Evolutionary conservation across 2,888 invertebrate species (phyloP).

Genomic region (Ennomos quercinarius): DNA sequence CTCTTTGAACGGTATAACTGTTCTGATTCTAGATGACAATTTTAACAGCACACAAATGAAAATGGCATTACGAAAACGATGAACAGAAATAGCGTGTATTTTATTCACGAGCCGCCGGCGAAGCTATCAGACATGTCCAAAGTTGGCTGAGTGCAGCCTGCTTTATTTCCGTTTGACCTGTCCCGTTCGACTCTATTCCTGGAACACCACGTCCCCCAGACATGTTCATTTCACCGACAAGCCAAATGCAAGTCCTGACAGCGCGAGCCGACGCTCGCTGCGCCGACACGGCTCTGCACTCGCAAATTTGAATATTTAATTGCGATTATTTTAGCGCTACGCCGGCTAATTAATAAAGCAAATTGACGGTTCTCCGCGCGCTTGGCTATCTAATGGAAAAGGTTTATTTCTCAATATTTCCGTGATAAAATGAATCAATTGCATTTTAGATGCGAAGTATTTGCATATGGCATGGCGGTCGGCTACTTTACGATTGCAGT

Average conservation of each 20-base stretch:
- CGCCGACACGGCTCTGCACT: conserved; percentile 80
- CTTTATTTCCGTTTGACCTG: conserved; percentile 83
- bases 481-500: conserved; percentile 69
- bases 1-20: conserved; percentile 5
- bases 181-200: conserved; percentile 78
- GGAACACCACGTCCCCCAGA: conserved; percentile 70
- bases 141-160: conserved; percentile 78
- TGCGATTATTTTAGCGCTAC: conserved; percentile 70
- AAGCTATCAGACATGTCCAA: conserved; percentile 80
- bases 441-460: conserved; percentile 65
- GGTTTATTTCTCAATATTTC: conserved; percentile 58
- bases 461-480: conserved; percentile 61
- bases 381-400: conserved; percentile 61
- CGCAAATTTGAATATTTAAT: conserved; percentile 78
- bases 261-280: conserved; percentile 58
- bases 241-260: conserved; percentile 77
- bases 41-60: conserved; percentile 43
- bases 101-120: conserved; percentile 76
- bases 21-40: conserved; percentile 41
- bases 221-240: conserved; percentile 78
- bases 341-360: conserved; percentile 70
- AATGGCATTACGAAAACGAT: conserved; percentile 47
- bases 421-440: conserved; percentile 59
- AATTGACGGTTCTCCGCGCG: conserved; percentile 63
- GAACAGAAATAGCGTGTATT: conserved; percentile 68